Base-by-base conservation (phyloP, 2,797 vertebrate genomes). In the Helicolenus hilgendorfi region DNA sequence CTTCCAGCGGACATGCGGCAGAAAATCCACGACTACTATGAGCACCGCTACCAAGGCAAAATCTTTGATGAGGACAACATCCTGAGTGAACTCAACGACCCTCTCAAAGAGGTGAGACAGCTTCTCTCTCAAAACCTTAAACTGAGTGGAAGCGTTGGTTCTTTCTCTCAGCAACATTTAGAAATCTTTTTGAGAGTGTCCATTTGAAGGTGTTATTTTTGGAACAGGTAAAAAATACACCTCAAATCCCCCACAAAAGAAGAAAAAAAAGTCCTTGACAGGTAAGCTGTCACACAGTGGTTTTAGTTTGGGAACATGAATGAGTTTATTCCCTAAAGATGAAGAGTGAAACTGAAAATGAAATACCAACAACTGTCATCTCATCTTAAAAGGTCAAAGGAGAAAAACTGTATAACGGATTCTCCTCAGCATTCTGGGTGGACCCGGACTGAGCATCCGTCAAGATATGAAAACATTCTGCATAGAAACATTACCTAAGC, bases 61-160 rank as follows among this genome's bases (percentile, higher is more conserved):
- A 99, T 99, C 94, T 99, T 99, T 18, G 99, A 99, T 31, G 99
- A 99, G 91, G 99, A 99, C 89, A 99, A 99, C 92, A 99, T 99
- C 96, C 97, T 99, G 78, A 99, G 96, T 88, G 99, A 99, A 91
- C 98, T 99, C 87, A 99, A 99, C 55, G 99, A 99, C 92, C 99
- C 99, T 7, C 98, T 99, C 64, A 98, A 99, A 92, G 99, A 99
- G 98, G 99, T 99, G 97, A 98, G 97, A 63, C 74, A 20, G 1
- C 56, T 27, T 67, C 22, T 62, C 5, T 77, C 15, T 56, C 62
- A 27, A 80, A 14, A 79, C 33, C 45, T 11, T 10, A 1, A 56
- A 62, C 9, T 49, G 26, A 81, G 55, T 36, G 31, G 55, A 69
- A 60, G 5, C 53, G 10, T 41, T 5, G 1, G 13, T 36, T 80